Evolutionary conservation across 37 sponge, comb jelly and placozoan genomes (phyloP).

Genomic region (Crambe crambe): DNA sequence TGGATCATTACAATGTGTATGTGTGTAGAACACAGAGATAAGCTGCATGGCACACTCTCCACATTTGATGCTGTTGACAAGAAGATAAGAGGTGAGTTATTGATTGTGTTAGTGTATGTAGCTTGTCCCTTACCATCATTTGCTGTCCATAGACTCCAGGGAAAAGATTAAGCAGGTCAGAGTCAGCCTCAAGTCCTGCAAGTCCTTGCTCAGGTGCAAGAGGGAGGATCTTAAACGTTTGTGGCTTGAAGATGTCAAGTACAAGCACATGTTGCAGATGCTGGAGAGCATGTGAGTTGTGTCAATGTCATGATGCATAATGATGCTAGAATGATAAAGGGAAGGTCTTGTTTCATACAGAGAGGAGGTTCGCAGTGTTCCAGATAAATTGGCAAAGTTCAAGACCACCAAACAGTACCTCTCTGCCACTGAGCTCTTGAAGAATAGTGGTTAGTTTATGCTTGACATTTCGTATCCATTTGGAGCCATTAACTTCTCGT

Average conservation of each 20-base stretch:
- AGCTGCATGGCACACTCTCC: constrained; percentile 64
- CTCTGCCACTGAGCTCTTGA: constrained; percentile 76
- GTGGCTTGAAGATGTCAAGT: constrained; percentile 91
- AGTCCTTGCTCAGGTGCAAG: constrained; percentile 77
- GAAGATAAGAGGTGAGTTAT: constrained; percentile 57
- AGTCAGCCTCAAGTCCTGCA: constrained; percentile 63
- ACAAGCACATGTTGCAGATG: constrained; percentile 81
- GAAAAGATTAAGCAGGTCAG: constrained; percentile 52
- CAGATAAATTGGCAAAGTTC: constrained; percentile 53
- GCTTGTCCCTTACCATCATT: neutral
- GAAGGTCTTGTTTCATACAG: constrained; percentile 33
- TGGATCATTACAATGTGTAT: neutral
- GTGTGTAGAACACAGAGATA: constrained; percentile 59
- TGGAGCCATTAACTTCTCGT: neutral
- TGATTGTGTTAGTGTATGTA: too few relatives aligned
- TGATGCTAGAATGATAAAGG: neutral
- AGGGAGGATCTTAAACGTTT: constrained; percentile 83
- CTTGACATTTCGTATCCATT: neutral
- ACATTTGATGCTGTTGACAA: constrained; percentile 67
- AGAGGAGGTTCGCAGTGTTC: constrained; percentile 66
- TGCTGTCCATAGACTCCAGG: constrained; percentile 38
- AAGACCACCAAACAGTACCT: constrained; percentile 71
- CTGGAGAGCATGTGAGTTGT: constrained; percentile 86
- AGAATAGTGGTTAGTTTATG: constrained; percentile 44
- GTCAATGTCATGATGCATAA: too few relatives aligned